Percentiles rank a stretch among this genome's conserved stretches.
Conservation (phyloP, 2,888 invertebrate species). For the Drosophila rellima region DNA sequence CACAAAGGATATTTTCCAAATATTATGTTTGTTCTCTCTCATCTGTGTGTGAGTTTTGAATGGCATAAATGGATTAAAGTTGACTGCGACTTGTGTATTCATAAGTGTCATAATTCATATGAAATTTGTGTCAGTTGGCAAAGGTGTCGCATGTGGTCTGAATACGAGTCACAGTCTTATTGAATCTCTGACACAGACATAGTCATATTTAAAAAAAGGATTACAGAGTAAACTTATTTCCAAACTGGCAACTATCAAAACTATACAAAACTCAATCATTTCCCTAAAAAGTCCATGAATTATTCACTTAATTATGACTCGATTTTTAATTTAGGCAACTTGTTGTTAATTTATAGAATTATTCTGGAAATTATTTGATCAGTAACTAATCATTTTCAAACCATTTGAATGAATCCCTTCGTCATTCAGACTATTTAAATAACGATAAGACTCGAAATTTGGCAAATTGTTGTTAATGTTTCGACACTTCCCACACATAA, state of each 20-base stretch:
- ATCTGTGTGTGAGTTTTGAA: conserved; percentile 42
- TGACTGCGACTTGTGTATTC: conserved; percentile 39
- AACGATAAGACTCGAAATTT: background rate
- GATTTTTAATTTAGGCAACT: too few species aligned
- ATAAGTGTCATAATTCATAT: conserved; percentile 74
- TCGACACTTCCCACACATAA: conserved; percentile 5
- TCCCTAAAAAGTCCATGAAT: too few species aligned
- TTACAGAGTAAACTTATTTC: too few species aligned
- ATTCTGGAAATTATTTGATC: too few species aligned
- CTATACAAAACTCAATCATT: too few species aligned
- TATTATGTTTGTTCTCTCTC: conserved; percentile 16
- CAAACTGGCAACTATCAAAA: too few species aligned
- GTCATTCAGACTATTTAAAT: background rate
- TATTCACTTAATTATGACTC: too few species aligned
- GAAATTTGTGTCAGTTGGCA: conserved; percentile 65
- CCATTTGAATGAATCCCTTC: too few species aligned
- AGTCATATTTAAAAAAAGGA: too few species aligned
- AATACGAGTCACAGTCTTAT: conserved; percentile 16
- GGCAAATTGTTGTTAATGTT: conserved; percentile 9
- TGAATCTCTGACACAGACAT: conserved; percentile 22
- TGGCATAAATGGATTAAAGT: conserved; percentile 56
- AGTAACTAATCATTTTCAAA: too few species aligned
- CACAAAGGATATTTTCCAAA: conserved; percentile 46
- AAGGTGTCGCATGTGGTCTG: conserved; percentile 51
- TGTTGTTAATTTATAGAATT: too few species aligned